A percentile compares a stretch with the other conserved stretches of the same genome.
Conservation (phyloP, 2,113 vertebrate species). For the Sporophila hypoxantha region DNA sequence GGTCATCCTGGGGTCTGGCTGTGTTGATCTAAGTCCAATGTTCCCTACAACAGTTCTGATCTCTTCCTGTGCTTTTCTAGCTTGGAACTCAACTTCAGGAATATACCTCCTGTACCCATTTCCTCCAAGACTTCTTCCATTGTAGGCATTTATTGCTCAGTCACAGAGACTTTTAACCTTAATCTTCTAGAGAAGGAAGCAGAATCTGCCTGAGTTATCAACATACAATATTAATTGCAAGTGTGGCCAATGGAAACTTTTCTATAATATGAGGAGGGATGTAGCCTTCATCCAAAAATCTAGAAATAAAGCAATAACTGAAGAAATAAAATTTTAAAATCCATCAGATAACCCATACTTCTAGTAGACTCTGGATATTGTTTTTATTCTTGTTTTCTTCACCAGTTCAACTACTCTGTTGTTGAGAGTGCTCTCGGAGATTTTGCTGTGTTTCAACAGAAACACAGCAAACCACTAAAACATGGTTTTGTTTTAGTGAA, state of each 20-base stretch:
- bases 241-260: not conserved
- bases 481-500: not conserved
- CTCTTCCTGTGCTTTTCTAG: not conserved
- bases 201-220: not conserved
- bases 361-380: not conserved
- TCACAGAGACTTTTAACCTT: not conserved
- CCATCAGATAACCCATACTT: not conserved
- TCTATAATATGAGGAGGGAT: fast-evolving
- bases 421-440: not conserved
- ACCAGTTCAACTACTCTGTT: not conserved
- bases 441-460: not conserved
- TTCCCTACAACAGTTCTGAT: not conserved
- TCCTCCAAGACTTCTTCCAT: not conserved
- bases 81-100: not conserved
- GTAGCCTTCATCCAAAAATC: not conserved
- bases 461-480: no score
- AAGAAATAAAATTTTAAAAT: not conserved
- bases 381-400: not conserved
- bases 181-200: not conserved
- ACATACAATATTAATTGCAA: not conserved
- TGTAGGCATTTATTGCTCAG: not conserved
- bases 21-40: not conserved
- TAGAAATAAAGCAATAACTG: not conserved
- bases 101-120: not conserved
- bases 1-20: not conserved